Evolutionary conservation across 2,888 invertebrate genomes (phyloP).

Genomic region (Steinernema scapterisci): DNA sequence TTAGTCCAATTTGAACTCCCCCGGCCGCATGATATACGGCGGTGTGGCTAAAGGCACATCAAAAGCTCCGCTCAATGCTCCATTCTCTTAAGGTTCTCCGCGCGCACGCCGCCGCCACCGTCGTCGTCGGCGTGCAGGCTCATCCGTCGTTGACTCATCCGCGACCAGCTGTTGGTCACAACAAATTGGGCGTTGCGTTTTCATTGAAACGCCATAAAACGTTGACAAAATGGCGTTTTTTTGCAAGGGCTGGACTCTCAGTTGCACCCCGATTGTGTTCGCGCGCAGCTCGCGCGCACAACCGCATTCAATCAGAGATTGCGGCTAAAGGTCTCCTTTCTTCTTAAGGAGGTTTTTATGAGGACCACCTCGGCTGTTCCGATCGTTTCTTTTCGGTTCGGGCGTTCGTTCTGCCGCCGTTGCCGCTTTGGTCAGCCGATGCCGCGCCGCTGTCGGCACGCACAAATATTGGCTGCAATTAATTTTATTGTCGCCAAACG

Average conservation of each 20-base stretch:
- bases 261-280: not conserved
- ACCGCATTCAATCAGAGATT: slow-evolving; percentile 20
- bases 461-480: slow-evolving; percentile 13
- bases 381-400: not conserved
- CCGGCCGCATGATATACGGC: slow-evolving; percentile 21
- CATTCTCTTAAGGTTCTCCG: slow-evolving; percentile 18
- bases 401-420: not conserved
- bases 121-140: not conserved
- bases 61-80: not conserved
- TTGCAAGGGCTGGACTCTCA: not conserved
- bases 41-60: slow-evolving; percentile 17
- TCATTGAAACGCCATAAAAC: slow-evolving; percentile 25
- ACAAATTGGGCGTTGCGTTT: slow-evolving; percentile 32
- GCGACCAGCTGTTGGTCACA: slow-evolving; percentile 31
- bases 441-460: slow-evolving; percentile 3
- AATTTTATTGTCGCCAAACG: slow-evolving; percentile 30
- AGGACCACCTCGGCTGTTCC: not conserved
- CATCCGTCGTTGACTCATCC: slow-evolving; percentile 3
- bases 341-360: slow-evolving; percentile 14
- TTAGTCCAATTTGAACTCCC: slow-evolving; percentile 28
- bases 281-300: not conserved
- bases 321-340: not conserved
- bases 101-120: not conserved
- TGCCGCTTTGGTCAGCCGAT: not conserved
- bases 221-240: slow-evolving; percentile 24